Percentiles rank a stretch among this genome's conserved stretches.
phyloP scores from a whole-genome alignment of 2,797 vertebrate species.

The Siniperca undulata region DNA sequence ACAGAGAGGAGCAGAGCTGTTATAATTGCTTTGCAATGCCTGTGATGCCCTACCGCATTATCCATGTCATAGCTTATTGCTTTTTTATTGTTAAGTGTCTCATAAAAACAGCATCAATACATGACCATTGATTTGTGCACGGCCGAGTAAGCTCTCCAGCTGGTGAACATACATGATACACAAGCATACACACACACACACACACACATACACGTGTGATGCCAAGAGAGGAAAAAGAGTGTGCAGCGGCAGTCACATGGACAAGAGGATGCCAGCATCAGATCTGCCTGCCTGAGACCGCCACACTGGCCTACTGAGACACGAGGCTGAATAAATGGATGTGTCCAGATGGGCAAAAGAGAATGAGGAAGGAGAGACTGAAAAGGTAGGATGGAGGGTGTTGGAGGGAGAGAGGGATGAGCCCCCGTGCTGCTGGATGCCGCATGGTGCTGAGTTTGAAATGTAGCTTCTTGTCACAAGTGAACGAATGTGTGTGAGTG shows the following conservation, averaged over 20 bases:
- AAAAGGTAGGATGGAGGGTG: background rate
- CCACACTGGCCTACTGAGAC: constrained; percentile 52
- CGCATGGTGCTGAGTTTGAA: constrained; percentile 55
- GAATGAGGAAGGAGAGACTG: constrained; percentile 22
- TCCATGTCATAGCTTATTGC: constrained; percentile 83
- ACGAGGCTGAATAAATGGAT: constrained; percentile 68
- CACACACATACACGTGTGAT: background rate
- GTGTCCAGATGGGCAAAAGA: constrained; percentile 68
- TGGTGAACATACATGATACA: constrained; percentile 55
- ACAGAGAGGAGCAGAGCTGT: constrained; percentile 69
- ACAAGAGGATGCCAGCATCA: constrained; percentile 60
- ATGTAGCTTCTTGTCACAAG: constrained; percentile 42
- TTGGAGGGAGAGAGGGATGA: background rate
- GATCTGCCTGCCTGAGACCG: constrained; percentile 57
- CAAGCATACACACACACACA: constrained; percentile 14
- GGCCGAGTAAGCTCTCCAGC: constrained; percentile 64
- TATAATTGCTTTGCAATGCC: constrained; percentile 81
- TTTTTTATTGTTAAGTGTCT: constrained; percentile 85
- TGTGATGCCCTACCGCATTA: constrained; percentile 80
- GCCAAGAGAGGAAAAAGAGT: constrained; percentile 1
- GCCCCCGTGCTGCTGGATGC: constrained; percentile 40
- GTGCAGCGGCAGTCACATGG: constrained; percentile 46
- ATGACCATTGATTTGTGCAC: constrained; percentile 79
- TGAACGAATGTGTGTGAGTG: constrained; percentile 41
- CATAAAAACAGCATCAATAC: constrained; percentile 82